Conservation (phyloP, 2,888 invertebrate genomes). For the Empis livida region DNA sequence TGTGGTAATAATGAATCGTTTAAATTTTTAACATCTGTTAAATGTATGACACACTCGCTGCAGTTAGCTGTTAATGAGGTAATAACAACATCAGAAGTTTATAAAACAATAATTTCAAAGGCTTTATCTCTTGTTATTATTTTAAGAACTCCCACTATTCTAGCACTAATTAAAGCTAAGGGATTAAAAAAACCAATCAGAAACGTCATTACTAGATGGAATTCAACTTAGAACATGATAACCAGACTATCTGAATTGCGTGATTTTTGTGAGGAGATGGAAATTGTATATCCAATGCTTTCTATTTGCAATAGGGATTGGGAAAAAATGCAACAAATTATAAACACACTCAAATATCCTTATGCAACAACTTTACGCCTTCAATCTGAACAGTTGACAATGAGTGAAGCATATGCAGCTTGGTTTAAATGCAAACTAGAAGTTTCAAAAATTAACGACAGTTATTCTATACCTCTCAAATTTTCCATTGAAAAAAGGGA, state of each 20-base stretch:
- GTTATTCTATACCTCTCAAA: background rate
- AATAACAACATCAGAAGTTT: background rate
- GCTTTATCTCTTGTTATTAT: background rate
- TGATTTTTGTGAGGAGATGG: constrained; percentile 1
- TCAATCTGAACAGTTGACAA: background rate
- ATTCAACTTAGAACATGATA: background rate
- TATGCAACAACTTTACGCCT: background rate
- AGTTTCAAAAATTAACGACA: background rate
- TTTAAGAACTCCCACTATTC: background rate
- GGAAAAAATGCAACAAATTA: background rate
- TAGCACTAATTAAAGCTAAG: background rate
- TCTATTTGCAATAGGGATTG: background rate
- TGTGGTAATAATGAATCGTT: background rate
- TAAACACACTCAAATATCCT: constrained; percentile 1
- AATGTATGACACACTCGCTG: background rate
- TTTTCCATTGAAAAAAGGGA: background rate
- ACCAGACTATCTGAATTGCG: background rate
- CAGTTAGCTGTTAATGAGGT: background rate
- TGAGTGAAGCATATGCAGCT: background rate
- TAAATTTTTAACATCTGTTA: background rate
- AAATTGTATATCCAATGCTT: background rate
- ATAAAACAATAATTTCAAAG: constrained; percentile 1
- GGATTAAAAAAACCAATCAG: constrained; percentile 1
- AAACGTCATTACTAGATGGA: constrained; percentile 1
- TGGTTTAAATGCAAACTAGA: constrained; percentile 2